phyloP scores from a whole-genome alignment of 2,888 invertebrate genomes.

The Tholera decimalis region DNA sequence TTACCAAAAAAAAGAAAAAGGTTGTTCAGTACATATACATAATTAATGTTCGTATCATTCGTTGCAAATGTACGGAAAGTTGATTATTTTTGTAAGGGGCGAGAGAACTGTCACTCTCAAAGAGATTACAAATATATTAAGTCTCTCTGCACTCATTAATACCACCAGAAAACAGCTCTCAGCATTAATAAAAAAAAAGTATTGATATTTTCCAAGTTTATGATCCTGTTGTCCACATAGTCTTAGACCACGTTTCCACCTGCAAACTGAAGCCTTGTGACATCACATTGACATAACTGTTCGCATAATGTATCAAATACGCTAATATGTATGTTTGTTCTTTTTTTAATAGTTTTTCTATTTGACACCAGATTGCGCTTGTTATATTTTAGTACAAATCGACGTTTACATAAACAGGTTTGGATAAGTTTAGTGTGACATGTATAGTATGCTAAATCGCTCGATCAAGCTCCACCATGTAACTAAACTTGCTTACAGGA shows the following conservation, averaged over 20 bases:
- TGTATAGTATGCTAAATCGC: not conserved
- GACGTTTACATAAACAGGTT: too few relatives aligned
- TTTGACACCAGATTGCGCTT: too few relatives aligned
- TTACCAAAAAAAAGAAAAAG: too few relatives aligned
- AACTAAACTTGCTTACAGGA: not conserved
- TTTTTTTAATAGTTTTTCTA: too few relatives aligned
- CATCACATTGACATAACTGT: not conserved
- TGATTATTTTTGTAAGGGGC: not conserved
- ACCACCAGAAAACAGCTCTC: slow-evolving; percentile 12
- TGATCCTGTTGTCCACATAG: not conserved
- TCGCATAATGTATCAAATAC: not conserved
- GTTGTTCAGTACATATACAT: too few relatives aligned
- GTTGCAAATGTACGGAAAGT: not conserved
- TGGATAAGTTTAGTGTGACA: too few relatives aligned
- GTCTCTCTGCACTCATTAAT: not conserved
- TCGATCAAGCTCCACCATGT: not conserved
- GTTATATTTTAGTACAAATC: too few relatives aligned
- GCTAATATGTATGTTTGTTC: too few relatives aligned
- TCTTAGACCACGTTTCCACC: not conserved
- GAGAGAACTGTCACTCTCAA: too few relatives aligned
- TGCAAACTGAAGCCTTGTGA: not conserved
- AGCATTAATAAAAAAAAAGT: not conserved
- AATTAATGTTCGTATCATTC: too few relatives aligned
- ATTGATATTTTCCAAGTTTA: not conserved
- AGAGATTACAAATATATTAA: not conserved